Base-by-base conservation (phyloP, 2,113 vertebrate species). In the Vulpes vulpes region DNA sequence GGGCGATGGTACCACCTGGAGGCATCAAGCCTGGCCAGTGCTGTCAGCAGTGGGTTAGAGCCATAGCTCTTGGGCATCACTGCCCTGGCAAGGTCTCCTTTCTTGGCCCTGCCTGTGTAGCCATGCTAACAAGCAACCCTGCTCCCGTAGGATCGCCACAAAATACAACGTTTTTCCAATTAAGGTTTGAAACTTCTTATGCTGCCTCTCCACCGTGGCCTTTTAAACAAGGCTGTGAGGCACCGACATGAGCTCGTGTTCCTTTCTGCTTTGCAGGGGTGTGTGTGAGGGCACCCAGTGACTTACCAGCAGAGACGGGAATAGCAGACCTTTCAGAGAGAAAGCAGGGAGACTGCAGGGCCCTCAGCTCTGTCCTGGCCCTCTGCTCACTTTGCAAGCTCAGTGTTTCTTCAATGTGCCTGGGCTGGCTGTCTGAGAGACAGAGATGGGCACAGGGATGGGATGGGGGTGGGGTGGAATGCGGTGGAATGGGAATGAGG, bases 21-120 rank as follows among this genome's bases (percentile, higher is more conserved):
- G 73, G 12, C 12, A 6, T 27, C 73, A 1, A 15, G 38, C 73
- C 38, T 16, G 43, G 38, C 43, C 1, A 5, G 12, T 49, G 43
- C 32, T 20, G 78, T 20, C 17, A 4, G 35, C 0, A 49, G 8
- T 2, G 1, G 23, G 32, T 38, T 32, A 20, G 87, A 32, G 25
- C 23, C 35, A 3, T 8, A 15, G 55, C 11, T 17, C 38, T 15
- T 51, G 38, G 38, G 88, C 15, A 2, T n/a, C 59, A 25, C 22
- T 2, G 11, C 22, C 0, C 0, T 3, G 30, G 69, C 32, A 9
- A 3, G 30, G 23, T 17, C 53, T 64, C 38, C 60, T 19, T 22
- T 8, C 55, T 30, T 3, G 7, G 17, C 53, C 76, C 23, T 14
- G 69, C 27, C 62, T 1, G 3, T 22, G 19, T 9, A 8, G 8